phyloP scores from a whole-genome alignment of 2,888 invertebrate genomes.

The Choristoneura rosaceana region DNA sequence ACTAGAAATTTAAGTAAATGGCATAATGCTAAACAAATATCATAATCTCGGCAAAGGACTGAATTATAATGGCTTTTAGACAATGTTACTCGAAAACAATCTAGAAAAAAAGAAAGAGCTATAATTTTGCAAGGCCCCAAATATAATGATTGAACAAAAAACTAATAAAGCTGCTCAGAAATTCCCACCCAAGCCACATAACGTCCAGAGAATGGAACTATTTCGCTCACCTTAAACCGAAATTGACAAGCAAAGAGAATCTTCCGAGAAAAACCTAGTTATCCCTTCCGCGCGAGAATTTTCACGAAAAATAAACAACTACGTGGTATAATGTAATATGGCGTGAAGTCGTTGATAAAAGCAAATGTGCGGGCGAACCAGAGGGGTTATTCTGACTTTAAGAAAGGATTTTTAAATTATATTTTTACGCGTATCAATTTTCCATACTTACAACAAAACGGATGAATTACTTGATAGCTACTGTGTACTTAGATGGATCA shows the following conservation, averaged over 20 bases:
- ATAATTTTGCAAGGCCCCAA: not conserved
- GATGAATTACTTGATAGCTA: not conserved
- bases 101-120: too few relatives aligned
- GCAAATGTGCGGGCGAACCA: slow-evolving; percentile 53
- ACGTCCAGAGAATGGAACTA: slow-evolving; percentile 7
- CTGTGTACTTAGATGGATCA: slow-evolving; percentile 7
- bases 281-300: slow-evolving; percentile 27
- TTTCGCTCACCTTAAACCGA: slow-evolving; percentile 14
- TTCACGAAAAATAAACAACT: slow-evolving; percentile 47
- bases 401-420: slow-evolving; percentile 46
- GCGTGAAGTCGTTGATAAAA: slow-evolving; percentile 60
- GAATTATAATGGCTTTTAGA: too few relatives aligned
- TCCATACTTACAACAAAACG: not conserved
- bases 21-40: too few relatives aligned
- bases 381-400: slow-evolving; percentile 48
- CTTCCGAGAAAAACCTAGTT: slow-evolving; percentile 27
- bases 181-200: not conserved
- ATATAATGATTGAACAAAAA: not conserved
- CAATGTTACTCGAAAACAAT: too few relatives aligned
- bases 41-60: too few relatives aligned
- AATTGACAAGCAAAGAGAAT: slow-evolving; percentile 33
- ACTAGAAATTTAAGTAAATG: too few relatives aligned
- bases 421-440: not conserved
- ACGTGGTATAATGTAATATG: slow-evolving; percentile 60
- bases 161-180: not conserved